Evolutionary conservation across 1,140 invertebrate genomes (phyloP).

Genomic region (Drosophila navojoa): DNA sequence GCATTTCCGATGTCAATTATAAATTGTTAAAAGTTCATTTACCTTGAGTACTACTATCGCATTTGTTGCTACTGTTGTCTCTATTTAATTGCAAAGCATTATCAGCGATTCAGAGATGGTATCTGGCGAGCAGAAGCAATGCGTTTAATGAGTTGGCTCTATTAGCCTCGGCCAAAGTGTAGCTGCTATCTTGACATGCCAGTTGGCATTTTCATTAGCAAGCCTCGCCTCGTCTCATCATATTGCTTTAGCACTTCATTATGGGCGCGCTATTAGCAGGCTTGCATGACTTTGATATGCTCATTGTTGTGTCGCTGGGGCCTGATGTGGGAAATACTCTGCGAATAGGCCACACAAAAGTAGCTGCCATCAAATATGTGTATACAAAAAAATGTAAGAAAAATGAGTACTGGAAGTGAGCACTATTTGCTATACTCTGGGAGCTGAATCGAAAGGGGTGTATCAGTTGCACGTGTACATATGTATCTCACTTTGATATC

Average conservation of each 20-base stretch:
- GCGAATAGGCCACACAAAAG: conserved; percentile 60
- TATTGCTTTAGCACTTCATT: conserved; percentile 72
- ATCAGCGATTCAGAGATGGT: conserved; percentile 44
- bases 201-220: conserved; percentile 65
- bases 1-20: conserved; percentile 19
- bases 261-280: conserved; percentile 61
- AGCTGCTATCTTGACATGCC: conserved; percentile 51
- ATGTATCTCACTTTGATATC: too few species aligned
- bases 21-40: conserved; percentile 26
- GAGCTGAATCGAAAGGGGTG: not conserved
- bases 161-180: conserved; percentile 9
- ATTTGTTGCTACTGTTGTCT: conserved; percentile 13
- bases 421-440: conserved; percentile 2
- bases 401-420: conserved; percentile 26
- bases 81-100: conserved; percentile 55
- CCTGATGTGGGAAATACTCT: conserved; percentile 47
- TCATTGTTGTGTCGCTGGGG: conserved; percentile 55
- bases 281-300: conserved; percentile 63
- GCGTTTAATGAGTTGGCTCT: conserved; percentile 40
- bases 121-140: conserved; percentile 31
- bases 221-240: conserved; percentile 31
- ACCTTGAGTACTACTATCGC: not conserved
- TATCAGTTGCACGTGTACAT: too few species aligned
- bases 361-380: conserved; percentile 32
- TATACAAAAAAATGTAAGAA: conserved; percentile 7